Conservation (phyloP, 53 echinoderm and acorn worm species). For the Paelopatides confundens region DNA sequence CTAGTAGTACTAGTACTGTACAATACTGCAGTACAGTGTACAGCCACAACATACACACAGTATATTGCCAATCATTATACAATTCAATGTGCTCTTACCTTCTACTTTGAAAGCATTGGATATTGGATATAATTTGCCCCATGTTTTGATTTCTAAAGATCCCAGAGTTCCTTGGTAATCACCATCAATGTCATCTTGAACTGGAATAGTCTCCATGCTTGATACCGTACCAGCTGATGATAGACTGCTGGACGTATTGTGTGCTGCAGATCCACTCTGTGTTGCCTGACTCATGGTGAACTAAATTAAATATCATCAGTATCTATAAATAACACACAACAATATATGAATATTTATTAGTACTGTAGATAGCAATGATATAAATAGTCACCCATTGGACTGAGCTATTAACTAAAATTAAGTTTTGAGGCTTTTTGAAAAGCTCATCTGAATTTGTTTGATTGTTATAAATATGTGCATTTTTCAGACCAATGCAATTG, state of each 20-base stretch:
- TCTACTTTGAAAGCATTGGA: constrained; percentile 71
- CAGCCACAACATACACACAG: background rate
- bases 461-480: no score
- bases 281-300: background rate
- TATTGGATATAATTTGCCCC: constrained; percentile 86
- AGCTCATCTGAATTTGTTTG: no score
- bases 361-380: background rate
- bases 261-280: constrained; percentile 51
- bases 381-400: background rate
- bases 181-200: constrained; percentile 78
- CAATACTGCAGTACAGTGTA: background rate
- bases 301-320: background rate
- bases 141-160: constrained; percentile 54
- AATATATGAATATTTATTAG: background rate
- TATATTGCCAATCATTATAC: background rate
- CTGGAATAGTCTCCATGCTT: constrained; percentile 94
- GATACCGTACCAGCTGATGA: constrained; percentile 83
- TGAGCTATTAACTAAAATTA: background rate
- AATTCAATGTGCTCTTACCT: constrained; percentile 51
- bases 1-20: no score
- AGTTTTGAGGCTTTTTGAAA: background rate
- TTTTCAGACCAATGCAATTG: no score
- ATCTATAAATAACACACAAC: background rate
- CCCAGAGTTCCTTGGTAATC: constrained; percentile 62
- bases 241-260: constrained; percentile 80